A percentile compares a stretch with the other conserved stretches of the same genome.
Conservation (phyloP, 2,797 vertebrate genomes). For the Microctenopoma stevenorrisi region DNA sequence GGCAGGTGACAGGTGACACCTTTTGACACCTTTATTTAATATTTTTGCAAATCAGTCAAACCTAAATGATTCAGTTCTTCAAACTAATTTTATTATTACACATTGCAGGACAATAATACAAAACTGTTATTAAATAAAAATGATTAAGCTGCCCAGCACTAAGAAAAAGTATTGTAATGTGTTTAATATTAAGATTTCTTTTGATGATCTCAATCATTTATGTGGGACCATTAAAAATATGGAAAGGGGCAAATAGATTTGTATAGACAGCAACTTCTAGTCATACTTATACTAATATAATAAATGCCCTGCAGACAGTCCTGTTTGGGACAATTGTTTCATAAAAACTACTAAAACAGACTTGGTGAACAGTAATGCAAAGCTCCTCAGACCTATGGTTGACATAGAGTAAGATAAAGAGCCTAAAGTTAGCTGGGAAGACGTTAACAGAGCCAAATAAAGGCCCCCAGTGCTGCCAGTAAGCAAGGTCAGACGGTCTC, state of each 20-base stretch:
- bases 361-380: constrained; percentile 64
- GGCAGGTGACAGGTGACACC: constrained; percentile 16
- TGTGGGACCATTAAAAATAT: no score
- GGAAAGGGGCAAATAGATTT: no score
- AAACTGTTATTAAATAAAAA: no score
- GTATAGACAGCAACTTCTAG: constrained; percentile 19
- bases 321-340: constrained; percentile 45
- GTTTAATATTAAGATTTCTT: no score
- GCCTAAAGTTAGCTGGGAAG: constrained; percentile 43
- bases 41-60: no score
- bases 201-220: no score
- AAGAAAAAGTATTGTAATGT: no score
- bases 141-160: no score
- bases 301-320: constrained; percentile 44
- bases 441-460: constrained; percentile 42
- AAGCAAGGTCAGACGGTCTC: constrained; percentile 52
- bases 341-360: constrained; percentile 65
- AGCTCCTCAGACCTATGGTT: constrained; percentile 35
- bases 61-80: no score
- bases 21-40: background rate
- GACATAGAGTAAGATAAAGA: constrained; percentile 60
- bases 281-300: constrained; percentile 34
- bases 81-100: no score
- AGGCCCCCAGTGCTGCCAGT: constrained; percentile 40
- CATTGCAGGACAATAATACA: no score